These are phyloP conservation scores for Latrodectus geometricus DNA, from an alignment of 1,140 invertebrate species.

Conservation along the genomic window DNA sequence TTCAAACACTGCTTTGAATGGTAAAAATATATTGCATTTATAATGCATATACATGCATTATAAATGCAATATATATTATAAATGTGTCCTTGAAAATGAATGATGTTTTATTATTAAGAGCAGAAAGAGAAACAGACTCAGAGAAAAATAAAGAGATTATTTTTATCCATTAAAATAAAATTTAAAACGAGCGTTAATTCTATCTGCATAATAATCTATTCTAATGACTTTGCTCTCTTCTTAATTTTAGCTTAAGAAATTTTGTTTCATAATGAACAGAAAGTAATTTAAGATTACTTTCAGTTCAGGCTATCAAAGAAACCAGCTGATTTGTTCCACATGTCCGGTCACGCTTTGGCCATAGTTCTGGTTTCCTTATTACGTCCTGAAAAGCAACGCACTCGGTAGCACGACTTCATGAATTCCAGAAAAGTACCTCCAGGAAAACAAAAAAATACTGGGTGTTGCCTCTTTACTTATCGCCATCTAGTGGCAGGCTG, in stretches of 20 bases:
- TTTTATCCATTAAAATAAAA: too few species aligned
- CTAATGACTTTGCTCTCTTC: not conserved
- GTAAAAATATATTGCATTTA: too few species aligned
- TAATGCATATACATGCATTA: too few species aligned
- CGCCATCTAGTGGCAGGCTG: not conserved
- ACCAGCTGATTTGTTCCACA: not conserved
- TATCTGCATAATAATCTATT: too few species aligned
- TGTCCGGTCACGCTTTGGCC: not conserved
- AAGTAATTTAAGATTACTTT: not conserved
- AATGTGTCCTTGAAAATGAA: too few species aligned
- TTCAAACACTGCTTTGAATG: too few species aligned
- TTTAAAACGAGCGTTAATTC: too few species aligned
- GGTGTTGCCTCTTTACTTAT: not conserved
- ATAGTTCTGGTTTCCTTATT: not conserved
- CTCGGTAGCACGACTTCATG: not conserved
- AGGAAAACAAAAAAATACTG: not conserved
- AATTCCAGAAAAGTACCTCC: not conserved
- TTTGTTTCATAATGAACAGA: not conserved
- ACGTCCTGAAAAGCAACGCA: not conserved
- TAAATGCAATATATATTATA: too few species aligned
- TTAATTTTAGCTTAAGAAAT: not conserved
- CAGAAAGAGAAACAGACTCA: too few species aligned
- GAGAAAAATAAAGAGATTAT: too few species aligned
- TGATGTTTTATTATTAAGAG: too few species aligned
- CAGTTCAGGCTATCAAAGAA: not conserved